phyloP scores from a whole-genome alignment of 2,797 vertebrate genomes.

The Chromobotia macracanthus region DNA sequence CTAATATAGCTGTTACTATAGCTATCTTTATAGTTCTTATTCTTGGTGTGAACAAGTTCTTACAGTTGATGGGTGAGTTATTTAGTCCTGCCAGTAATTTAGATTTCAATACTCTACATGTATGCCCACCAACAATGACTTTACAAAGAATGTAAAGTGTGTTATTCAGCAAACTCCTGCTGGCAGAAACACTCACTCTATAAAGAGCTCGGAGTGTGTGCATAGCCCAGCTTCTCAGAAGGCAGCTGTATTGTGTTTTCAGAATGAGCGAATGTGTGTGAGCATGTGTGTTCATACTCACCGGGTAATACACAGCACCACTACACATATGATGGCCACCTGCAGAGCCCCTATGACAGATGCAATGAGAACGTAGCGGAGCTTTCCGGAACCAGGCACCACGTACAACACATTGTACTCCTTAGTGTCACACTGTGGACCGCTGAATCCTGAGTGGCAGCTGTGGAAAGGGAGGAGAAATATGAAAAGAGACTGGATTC shows the following conservation, averaged over 20 bases:
- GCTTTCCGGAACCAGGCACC: conserved; percentile 94
- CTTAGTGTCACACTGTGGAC: conserved; percentile 96
- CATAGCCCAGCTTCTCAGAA: conserved; percentile 3
- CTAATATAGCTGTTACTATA: no score
- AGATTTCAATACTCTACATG: conserved; percentile 41
- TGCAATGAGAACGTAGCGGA: conserved; percentile 97
- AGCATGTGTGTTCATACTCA: conserved; percentile 69
- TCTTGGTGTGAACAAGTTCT: not conserved
- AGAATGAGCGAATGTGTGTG: not conserved
- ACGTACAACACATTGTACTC: conserved; percentile 98
- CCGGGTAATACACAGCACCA: conserved; percentile 99
- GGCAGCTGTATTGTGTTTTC: conserved; percentile 5
- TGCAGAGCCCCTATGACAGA: conserved; percentile 98
- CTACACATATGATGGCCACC: conserved; percentile 98
- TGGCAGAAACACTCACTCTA: conserved; percentile 21
- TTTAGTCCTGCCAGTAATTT: conserved; percentile 44
- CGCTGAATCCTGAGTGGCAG: conserved; percentile 95
- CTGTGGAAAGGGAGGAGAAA: conserved; percentile 58
- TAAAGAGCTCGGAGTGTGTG: conserved; percentile 16
- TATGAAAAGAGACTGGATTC: not conserved
- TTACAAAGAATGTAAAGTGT: conserved; percentile 50
- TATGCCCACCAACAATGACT: conserved; percentile 42
- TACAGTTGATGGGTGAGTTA: not conserved
- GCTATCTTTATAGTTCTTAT: no score
- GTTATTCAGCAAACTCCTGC: conserved; percentile 42